These are phyloP conservation scores for Cosmia pyralina DNA, from an alignment of 2,888 invertebrate genomes.

Conservation along the genomic window DNA sequence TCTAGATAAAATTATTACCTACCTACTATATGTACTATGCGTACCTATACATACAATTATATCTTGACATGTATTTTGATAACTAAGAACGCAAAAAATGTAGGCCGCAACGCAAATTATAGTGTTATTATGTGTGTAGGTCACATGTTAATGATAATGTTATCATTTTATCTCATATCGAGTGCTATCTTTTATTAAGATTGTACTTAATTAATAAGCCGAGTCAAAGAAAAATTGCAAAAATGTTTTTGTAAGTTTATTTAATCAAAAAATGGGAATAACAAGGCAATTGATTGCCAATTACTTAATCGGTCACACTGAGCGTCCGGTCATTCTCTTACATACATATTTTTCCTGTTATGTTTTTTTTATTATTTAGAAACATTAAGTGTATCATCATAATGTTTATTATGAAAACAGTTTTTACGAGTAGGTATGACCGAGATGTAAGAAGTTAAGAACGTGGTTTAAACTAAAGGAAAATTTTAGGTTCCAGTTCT, in stretches of 20 bases:
- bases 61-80: conserved; percentile 3
- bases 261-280: conserved; percentile 13
- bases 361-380: conserved; percentile 1
- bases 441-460: not conserved
- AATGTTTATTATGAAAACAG: not conserved
- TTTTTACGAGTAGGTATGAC: not conserved
- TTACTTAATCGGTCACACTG: conserved; percentile 14
- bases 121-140: not conserved
- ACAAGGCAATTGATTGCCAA: conserved; percentile 29
- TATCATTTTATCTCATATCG: conserved; percentile 22
- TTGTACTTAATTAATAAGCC: conserved; percentile 20
- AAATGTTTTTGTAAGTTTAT: conserved; percentile 23
- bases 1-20: not conserved
- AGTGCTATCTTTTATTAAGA: not conserved
- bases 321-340: conserved; percentile 1
- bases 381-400: too few relatives aligned
- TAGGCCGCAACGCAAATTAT: conserved; percentile 7
- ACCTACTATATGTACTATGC: not conserved
- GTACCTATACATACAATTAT: not conserved
- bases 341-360: not conserved
- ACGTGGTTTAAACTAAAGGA: not conserved
- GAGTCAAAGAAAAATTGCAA: conserved; percentile 17
- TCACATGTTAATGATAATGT: conserved; percentile 27
- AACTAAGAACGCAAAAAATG: not conserved
- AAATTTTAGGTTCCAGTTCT: not conserved